Conservation (phyloP, 2,113 vertebrate species). For the Tonatia bakeri region DNA sequence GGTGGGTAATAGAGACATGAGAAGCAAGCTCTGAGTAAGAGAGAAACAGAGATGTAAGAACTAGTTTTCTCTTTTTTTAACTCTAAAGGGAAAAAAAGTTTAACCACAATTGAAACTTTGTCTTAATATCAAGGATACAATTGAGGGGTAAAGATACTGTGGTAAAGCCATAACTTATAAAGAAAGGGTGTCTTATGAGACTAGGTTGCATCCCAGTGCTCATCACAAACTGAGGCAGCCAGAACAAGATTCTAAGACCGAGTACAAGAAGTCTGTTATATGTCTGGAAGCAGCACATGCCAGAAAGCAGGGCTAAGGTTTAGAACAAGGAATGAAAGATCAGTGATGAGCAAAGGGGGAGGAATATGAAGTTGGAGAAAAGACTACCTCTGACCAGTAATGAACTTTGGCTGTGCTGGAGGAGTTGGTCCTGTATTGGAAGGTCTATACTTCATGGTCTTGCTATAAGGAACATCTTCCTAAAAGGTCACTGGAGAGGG, state of each 20-base stretch:
- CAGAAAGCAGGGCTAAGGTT: background rate
- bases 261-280: background rate
- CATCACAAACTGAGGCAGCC: too few species aligned
- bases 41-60: background rate
- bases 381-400: background rate
- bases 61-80: background rate
- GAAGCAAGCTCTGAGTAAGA: background rate
- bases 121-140: background rate
- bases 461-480: background rate
- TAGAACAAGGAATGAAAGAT: background rate
- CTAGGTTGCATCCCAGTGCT: background rate
- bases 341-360: background rate
- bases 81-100: background rate
- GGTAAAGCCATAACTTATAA: background rate
- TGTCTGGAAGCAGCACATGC: background rate
- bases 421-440: background rate
- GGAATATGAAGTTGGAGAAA: background rate
- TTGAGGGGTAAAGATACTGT: accelerated
- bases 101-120: background rate
- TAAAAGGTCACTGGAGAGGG: background rate
- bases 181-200: background rate
- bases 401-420: background rate
- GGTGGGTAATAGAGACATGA: background rate
- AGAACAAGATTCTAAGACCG: background rate
- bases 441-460: background rate